phyloP scores from a whole-genome alignment of 1,140 invertebrate species.

The Bacillus rossius region DNA sequence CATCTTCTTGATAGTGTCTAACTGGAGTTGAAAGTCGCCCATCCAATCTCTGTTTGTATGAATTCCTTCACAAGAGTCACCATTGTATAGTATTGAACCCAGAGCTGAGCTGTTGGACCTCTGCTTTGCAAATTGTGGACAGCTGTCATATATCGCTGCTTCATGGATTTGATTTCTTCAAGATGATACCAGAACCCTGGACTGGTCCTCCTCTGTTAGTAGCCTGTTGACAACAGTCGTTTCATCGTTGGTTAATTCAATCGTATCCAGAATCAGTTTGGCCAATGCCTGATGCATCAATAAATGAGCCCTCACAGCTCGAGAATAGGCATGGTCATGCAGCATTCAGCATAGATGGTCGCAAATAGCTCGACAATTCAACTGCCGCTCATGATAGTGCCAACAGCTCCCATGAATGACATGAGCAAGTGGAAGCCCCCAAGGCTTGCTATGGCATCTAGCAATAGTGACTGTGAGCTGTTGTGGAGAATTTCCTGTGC shows the following conservation, averaged over 20 bases:
- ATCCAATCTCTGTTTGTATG: slow-evolving; percentile 35
- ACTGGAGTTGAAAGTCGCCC: slow-evolving; percentile 39
- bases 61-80: slow-evolving; percentile 34
- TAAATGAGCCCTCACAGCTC: slow-evolving; percentile 40
- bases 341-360: slow-evolving; percentile 36
- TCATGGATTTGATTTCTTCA: not conserved
- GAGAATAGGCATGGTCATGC: slow-evolving; percentile 35
- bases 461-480: slow-evolving; percentile 6
- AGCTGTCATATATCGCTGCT: not conserved
- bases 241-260: not conserved
- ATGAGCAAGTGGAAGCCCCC: slow-evolving; percentile 37
- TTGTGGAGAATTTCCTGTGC: slow-evolving; percentile 34
- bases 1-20: slow-evolving; percentile 37
- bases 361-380: slow-evolving; percentile 34
- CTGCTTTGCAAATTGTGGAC: not conserved
- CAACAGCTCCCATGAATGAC: slow-evolving; percentile 38
- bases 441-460: slow-evolving; percentile 20
- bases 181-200: not conserved
- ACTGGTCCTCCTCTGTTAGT: not conserved
- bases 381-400: slow-evolving; percentile 36
- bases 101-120: slow-evolving; percentile 24
- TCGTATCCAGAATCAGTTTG: slow-evolving; percentile 23
- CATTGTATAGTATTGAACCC: slow-evolving; percentile 39
- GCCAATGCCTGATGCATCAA: slow-evolving; percentile 31
- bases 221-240: not conserved